Conservation (phyloP, 2,888 invertebrate genomes). For the Priocnemis perturbator region DNA sequence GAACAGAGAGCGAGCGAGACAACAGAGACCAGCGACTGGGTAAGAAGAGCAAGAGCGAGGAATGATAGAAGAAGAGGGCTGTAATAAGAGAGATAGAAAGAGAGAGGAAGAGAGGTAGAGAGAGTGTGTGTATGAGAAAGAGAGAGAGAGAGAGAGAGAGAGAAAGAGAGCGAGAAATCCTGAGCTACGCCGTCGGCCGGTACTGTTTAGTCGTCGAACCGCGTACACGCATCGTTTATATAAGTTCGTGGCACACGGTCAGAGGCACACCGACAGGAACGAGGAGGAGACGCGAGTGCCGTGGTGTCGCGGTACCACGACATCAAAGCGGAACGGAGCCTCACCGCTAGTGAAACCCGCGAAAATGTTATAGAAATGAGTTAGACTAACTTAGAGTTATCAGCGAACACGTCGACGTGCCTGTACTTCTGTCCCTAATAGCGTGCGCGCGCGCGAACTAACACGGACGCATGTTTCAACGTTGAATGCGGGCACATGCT, state of each 20-base stretch:
- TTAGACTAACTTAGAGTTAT: too few relatives aligned
- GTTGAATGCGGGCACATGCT: too few relatives aligned
- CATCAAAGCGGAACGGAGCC: too few relatives aligned
- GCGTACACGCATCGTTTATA: slow-evolving; percentile 56
- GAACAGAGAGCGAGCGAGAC: neutral
- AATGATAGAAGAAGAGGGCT: slow-evolving; percentile 15
- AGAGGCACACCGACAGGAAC: slow-evolving; percentile 2
- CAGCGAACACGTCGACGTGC: too few relatives aligned
- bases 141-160: slow-evolving; percentile 3
- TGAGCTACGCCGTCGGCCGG: neutral
- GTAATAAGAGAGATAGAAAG: neutral
- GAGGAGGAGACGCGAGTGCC: slow-evolving; percentile 48
- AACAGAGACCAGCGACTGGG: slow-evolving; percentile 5
- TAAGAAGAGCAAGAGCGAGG: slow-evolving; percentile 1
- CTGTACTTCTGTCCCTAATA: too few relatives aligned
- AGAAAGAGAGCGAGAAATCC: neutral
- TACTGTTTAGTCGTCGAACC: slow-evolving; percentile 47
- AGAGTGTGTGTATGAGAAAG: slow-evolving; percentile 17
- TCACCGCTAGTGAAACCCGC: too few relatives aligned
- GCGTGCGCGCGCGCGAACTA: too few relatives aligned
- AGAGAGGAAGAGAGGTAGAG: slow-evolving; percentile 9
- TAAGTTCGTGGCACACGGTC: slow-evolving; percentile 41
- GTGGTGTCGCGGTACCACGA: neutral
- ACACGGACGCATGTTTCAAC: too few relatives aligned
- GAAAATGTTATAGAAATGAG: too few relatives aligned